Percentiles rank a stretch among this genome's conserved stretches.
phyloP scores from a whole-genome alignment of 1,140 invertebrate species.

The Heliconius himera region DNA sequence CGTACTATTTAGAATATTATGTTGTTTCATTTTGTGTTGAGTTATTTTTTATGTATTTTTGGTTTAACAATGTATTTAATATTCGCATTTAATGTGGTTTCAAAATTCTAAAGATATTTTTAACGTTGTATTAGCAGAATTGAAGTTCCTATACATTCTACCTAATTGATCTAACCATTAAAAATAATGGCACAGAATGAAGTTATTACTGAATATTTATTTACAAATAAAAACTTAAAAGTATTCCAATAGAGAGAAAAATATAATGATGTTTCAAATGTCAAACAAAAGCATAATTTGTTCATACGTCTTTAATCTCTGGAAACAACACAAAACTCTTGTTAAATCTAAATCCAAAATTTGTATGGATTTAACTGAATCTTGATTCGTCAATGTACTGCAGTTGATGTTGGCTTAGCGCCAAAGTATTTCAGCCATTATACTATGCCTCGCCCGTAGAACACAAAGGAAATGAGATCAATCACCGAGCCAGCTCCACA shows the following conservation, averaged over 20 bases:
- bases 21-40: neutral
- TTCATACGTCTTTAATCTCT: neutral
- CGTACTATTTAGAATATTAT: neutral
- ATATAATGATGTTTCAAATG: neutral
- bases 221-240: neutral
- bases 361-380: conserved; percentile 18
- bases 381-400: conserved; percentile 49
- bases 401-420: conserved; percentile 52
- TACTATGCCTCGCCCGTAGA: conserved; percentile 53
- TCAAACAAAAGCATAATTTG: neutral
- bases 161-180: no score
- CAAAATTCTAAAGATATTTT: no score
- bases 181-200: no score
- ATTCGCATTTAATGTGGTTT: neutral
- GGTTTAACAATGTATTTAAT: no score
- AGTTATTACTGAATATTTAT: no score
- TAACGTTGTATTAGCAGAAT: no score
- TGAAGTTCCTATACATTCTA: no score
- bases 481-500: conserved; percentile 49
- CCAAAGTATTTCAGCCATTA: conserved; percentile 68
- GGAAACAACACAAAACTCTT: neutral
- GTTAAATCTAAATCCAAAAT: conserved; percentile 21
- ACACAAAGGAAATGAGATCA: conserved; percentile 69
- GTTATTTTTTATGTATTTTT: neutral
- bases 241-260: neutral